Evolutionary conservation across 2,888 invertebrate species (phyloP).

Genomic region (Nectonema munidae): DNA sequence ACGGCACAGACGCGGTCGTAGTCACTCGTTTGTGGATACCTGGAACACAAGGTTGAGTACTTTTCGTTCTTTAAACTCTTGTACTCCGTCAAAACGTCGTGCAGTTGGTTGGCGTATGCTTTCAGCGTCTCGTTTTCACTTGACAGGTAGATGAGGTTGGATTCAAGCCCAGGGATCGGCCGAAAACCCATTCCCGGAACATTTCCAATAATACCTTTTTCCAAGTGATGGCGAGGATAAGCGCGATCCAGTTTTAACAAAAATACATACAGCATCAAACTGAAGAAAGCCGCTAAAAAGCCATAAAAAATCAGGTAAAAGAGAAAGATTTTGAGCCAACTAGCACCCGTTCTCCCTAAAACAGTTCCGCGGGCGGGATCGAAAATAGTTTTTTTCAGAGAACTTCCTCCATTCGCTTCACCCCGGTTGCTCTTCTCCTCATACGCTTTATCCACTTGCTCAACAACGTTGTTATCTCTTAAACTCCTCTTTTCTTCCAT

Average conservation of each 20-base stretch:
- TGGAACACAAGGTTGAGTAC: too few species aligned
- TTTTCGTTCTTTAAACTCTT: constrained; percentile 1
- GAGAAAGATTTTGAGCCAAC: constrained; percentile 37
- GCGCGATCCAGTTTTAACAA: constrained; percentile 53
- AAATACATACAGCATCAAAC: constrained; percentile 66
- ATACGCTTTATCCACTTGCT: too few species aligned
- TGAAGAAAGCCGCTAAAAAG: constrained; percentile 62
- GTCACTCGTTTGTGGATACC: too few species aligned
- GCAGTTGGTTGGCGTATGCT: neutral
- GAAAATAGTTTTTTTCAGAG: too few species aligned
- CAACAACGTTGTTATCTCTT: too few species aligned
- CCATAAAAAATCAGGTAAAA: constrained; percentile 87
- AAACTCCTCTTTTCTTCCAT: too few species aligned
- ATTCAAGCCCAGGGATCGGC: too few species aligned
- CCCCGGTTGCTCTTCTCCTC: too few species aligned
- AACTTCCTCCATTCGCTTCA: too few species aligned
- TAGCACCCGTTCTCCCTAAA: constrained; percentile 17
- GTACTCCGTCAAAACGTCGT: constrained; percentile 6
- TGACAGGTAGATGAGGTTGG: neutral
- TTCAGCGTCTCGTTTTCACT: constrained; percentile 11
- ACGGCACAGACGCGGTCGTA: too few species aligned
- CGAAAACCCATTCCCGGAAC: constrained; percentile 46
- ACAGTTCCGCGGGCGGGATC: too few species aligned
- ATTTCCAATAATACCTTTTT: constrained; percentile 49
- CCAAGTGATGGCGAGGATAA: constrained; percentile 58